Evolutionary conservation across 64 coral and sea anemone genomes (phyloP).

Genomic region (Orbicella faveolata): DNA sequence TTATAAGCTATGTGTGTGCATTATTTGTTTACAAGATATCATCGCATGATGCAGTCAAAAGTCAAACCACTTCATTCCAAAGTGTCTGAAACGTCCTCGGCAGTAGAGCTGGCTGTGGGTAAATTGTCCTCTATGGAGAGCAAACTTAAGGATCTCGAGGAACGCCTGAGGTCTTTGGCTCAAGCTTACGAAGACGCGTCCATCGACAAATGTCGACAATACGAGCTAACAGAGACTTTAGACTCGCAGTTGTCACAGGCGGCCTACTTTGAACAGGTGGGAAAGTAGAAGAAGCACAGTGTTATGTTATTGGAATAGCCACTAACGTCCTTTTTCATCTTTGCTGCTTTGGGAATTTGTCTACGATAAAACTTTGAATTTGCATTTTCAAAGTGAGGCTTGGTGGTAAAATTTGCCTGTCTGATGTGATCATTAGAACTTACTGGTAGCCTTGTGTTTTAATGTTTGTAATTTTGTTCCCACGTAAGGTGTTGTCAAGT

Average conservation of each 20-base stretch:
- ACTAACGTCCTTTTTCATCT: too few species aligned
- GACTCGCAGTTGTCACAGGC: slow-evolving; percentile 84
- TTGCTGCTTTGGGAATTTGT: too few species aligned
- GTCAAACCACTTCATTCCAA: slow-evolving; percentile 93
- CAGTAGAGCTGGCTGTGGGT: slow-evolving; percentile 67
- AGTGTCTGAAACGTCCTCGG: slow-evolving; percentile 88
- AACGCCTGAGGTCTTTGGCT: slow-evolving; percentile 74
- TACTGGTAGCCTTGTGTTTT: not conserved
- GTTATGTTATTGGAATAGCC: not conserved
- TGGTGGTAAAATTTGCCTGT: not conserved
- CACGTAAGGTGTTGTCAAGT: slow-evolving; percentile 70
- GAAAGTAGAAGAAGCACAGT: not conserved
- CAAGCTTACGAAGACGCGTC: slow-evolving; percentile 91
- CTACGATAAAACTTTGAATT: too few species aligned
- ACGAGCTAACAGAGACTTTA: slow-evolving; percentile 77
- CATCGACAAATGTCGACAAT: slow-evolving; percentile 95
- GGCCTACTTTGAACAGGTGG: slow-evolving; percentile 95
- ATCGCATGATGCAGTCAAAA: slow-evolving; percentile 97
- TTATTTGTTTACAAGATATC: slow-evolving; percentile 55
- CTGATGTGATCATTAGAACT: not conserved
- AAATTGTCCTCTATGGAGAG: slow-evolving; percentile 73
- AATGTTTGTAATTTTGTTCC: not conserved
- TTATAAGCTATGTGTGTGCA: not conserved
- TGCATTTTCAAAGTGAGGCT: not conserved
- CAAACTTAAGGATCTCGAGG: slow-evolving; percentile 81